Evolutionary conservation across 2,113 vertebrate genomes (phyloP), one percentile per base, ranked within the genome.

Genomic region (Actenoides lindsayi): DNA sequence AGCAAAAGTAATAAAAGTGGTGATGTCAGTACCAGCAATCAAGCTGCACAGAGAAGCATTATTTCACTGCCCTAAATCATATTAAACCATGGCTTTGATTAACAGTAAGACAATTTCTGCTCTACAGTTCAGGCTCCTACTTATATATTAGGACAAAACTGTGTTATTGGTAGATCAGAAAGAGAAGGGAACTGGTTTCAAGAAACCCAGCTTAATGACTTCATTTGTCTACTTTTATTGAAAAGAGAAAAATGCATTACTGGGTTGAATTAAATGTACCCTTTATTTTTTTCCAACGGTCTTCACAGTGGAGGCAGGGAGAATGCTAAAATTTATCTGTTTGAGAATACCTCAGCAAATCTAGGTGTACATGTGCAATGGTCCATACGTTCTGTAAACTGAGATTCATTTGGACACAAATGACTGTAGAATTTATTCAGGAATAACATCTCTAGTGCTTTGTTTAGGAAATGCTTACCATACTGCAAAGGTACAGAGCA

Each of bases 21-120:
- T 97, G 93, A 94, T 96, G 90, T 93, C 88, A 96, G 87, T 95
- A 90, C 8, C 42, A 83, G 88, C 68, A 95, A 89, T 95, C 93
- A 96, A 92, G 79, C 51, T 92, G 41, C n/a, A 48, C 70, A 78
- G 42, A 74, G 51, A 83, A 93, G 46, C 42, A 81, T 95, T 95
- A 88, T 94, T 94, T 96, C 68, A 31, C 84, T 90, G 51, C 60
- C 50, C 33, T 93, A 93, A 91, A 96, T 86, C 51, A 86, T 63
- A 88, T 93, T 94, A 95, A 94, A 92, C 33, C 21, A 28, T 46
- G 25, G 54, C 48, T 85, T 90, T 88, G 79, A 93, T 86, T 90
- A 94, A 92, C 59, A 77, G 23, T 56, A 54, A 83, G 46, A 78
- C 42, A 88, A 86, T 81, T 80, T 86, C 67, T 60, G 31, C 20